These are phyloP conservation scores for Cryptus armator DNA, from an alignment of 2,888 invertebrate species.

Conservation along the genomic window DNA sequence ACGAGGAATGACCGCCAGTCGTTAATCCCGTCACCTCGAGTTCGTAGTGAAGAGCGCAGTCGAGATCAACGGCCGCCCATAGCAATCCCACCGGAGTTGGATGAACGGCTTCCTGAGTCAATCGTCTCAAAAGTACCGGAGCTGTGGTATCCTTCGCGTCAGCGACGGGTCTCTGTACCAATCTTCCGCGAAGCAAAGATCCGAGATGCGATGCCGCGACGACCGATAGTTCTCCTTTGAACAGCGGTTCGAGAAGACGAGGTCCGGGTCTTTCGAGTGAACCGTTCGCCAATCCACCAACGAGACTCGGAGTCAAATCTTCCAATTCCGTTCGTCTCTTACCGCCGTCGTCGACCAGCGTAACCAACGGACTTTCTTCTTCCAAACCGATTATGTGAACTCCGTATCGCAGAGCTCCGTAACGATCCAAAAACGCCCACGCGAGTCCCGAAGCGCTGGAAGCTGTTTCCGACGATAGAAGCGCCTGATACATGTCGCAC, in stretches of 20 bases:
- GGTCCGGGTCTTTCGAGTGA: slow-evolving; percentile 92
- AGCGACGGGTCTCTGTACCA: slow-evolving; percentile 90
- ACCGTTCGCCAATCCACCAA: slow-evolving; percentile 90
- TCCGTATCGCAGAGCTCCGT: slow-evolving; percentile 92
- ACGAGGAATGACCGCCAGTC: slow-evolving; percentile 77
- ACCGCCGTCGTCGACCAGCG: slow-evolving; percentile 90
- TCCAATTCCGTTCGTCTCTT: slow-evolving; percentile 91
- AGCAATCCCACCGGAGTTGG: slow-evolving; percentile 90
- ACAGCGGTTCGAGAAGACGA: slow-evolving; percentile 93
- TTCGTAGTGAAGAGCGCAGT: slow-evolving; percentile 94
- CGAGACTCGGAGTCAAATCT: slow-evolving; percentile 88
- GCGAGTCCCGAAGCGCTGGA: slow-evolving; percentile 89
- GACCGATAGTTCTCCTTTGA: slow-evolving; percentile 92
- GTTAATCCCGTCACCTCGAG: slow-evolving; percentile 86
- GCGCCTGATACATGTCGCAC: slow-evolving; percentile 93
- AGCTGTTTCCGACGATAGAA: slow-evolving; percentile 87
- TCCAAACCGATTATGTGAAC: slow-evolving; percentile 85
- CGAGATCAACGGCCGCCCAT: slow-evolving; percentile 93
- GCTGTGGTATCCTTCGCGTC: slow-evolving; percentile 90
- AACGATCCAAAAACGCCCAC: slow-evolving; percentile 92
- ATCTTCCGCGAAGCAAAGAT: slow-evolving; percentile 89
- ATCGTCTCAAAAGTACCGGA: slow-evolving; percentile 88
- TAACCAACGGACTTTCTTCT: slow-evolving; percentile 86
- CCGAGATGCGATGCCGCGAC: slow-evolving; percentile 88
- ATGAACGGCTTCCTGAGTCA: slow-evolving; percentile 78